A percentile compares a stretch with the other conserved stretches of the same genome.
Conservation (phyloP, 2,888 invertebrate genomes). For the Sepioteuthis lessoniana region DNA sequence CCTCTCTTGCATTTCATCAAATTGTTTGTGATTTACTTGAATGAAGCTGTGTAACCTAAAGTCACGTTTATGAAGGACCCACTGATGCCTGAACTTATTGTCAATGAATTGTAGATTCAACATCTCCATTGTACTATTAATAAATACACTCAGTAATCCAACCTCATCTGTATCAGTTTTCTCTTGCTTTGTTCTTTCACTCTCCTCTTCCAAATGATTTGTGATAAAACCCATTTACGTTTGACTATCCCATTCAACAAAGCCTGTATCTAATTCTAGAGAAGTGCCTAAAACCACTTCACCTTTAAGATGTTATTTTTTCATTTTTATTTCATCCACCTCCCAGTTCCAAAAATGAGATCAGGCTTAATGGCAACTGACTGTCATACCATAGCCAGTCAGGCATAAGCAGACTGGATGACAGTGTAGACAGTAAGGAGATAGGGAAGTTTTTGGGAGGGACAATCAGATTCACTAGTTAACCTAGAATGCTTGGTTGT, state of each 20-base stretch:
- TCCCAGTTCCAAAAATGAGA: not conserved
- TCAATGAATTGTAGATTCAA: not conserved
- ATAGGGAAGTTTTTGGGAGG: not conserved
- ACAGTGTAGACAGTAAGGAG: not conserved
- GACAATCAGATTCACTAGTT: too few species aligned
- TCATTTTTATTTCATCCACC: not conserved
- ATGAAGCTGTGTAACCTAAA: too few species aligned
- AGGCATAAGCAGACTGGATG: not conserved
- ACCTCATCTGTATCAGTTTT: not conserved
- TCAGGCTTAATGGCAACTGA: not conserved
- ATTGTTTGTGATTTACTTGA: too few species aligned
- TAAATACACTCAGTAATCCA: not conserved
- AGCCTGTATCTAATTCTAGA: not conserved
- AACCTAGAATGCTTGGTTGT: too few species aligned
- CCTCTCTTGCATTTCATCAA: too few species aligned
- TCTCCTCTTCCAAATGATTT: not conserved
- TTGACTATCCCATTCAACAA: not conserved
- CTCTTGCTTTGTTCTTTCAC: not conserved
- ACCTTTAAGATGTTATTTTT: not conserved
- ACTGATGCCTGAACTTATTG: not conserved
- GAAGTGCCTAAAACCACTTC: not conserved
- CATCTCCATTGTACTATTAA: not conserved
- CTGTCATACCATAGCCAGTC: not conserved
- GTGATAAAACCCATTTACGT: not conserved
- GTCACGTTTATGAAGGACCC: not conserved